Conservation (phyloP, 2,888 invertebrate species). For the Chymomyza amoena region DNA sequence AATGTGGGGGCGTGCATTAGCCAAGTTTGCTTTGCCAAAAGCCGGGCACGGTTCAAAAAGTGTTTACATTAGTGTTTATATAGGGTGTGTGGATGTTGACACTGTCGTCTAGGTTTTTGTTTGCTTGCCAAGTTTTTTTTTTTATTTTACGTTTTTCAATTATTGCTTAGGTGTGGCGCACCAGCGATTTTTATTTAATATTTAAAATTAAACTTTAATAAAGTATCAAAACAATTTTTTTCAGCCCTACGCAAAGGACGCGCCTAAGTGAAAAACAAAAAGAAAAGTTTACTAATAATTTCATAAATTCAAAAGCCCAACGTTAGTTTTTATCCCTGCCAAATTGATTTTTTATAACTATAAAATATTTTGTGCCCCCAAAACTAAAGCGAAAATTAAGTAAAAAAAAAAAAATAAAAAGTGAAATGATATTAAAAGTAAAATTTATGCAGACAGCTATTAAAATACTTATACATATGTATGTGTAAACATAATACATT, state of each 20-base stretch:
- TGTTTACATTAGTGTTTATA: not conserved
- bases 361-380: constrained; percentile 16
- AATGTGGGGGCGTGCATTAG: not conserved
- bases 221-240: not conserved
- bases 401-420: constrained; percentile 41
- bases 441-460: constrained; percentile 32
- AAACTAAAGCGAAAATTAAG: constrained; percentile 30
- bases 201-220: not conserved
- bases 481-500: constrained; percentile 56
- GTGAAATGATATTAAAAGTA: constrained; percentile 26
- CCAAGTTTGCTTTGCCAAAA: not conserved
- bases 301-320: constrained; percentile 54
- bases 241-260: constrained; percentile 78
- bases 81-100: not conserved
- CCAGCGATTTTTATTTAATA: not conserved
- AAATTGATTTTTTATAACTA: constrained; percentile 8
- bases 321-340: constrained; percentile 59
- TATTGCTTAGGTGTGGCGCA: not conserved
- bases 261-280: constrained; percentile 66
- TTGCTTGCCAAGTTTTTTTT: not conserved
- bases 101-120: not conserved
- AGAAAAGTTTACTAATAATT: constrained; percentile 14
- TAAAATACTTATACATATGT: constrained; percentile 38
- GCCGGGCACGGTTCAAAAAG: not conserved
- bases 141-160: not conserved